Evolutionary conservation across 2,113 vertebrate species (phyloP).

Genomic region (Neolamprologus longior): DNA sequence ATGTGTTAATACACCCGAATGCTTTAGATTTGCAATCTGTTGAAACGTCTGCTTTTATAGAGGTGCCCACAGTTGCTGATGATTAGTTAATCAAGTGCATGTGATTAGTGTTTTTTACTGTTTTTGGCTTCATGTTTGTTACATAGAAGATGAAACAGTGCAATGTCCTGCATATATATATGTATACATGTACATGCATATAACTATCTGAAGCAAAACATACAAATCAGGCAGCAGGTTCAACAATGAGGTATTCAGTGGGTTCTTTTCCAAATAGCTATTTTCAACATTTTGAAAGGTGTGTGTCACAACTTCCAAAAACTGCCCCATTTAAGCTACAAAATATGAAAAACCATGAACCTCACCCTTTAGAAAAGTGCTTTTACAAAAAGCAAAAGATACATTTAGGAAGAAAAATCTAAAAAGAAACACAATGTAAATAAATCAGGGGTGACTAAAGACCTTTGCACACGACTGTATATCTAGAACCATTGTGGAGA

Average conservation of each 20-base stretch:
- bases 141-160: background rate
- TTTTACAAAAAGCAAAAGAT: background rate
- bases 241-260: background rate
- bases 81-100: background rate
- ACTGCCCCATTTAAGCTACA: background rate
- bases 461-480: background rate
- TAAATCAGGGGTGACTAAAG: background rate
- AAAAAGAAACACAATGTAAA: background rate
- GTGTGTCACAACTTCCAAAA: background rate
- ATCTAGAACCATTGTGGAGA: background rate
- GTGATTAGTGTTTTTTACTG: background rate
- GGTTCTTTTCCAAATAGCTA: background rate
- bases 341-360: background rate
- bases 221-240: background rate
- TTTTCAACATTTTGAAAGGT: background rate
- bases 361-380: background rate
- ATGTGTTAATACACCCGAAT: background rate
- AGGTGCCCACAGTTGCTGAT: background rate
- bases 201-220: background rate
- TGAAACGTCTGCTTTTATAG: background rate
- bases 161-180: background rate
- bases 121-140: background rate
- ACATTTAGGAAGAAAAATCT: background rate
- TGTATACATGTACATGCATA: background rate
- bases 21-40: background rate